Evolutionary conservation across 2,113 vertebrate genomes (phyloP).

Genomic region (Microcebus ravelobensis): DNA sequence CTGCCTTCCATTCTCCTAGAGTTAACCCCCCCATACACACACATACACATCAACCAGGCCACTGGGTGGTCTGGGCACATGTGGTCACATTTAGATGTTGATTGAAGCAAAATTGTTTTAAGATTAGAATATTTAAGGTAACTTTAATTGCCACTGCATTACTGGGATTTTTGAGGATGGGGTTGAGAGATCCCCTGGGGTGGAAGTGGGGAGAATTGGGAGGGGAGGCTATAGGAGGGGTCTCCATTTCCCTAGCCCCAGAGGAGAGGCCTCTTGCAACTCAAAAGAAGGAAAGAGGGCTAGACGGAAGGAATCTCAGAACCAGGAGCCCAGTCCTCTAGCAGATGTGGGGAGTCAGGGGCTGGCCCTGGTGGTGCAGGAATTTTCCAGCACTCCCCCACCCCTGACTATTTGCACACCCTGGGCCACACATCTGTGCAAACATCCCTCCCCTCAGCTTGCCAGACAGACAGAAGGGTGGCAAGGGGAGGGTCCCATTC

Average conservation of each 20-base stretch:
- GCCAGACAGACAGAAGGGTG: conserved; percentile 5
- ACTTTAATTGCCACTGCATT: conserved; percentile 88
- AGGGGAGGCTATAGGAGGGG: neutral
- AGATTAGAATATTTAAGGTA: conserved; percentile 87
- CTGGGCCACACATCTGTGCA: conserved; percentile 29
- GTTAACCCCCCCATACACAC: neutral
- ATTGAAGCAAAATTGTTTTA: conserved; percentile 86
- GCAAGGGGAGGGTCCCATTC: neutral
- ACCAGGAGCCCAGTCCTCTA: neutral
- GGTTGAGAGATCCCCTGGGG: conserved; percentile 71
- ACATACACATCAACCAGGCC: neutral
- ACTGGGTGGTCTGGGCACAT: conserved; percentile 90
- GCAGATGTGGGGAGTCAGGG: neutral
- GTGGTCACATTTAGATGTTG: conserved; percentile 89
- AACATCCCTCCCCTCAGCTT: conserved; percentile 15
- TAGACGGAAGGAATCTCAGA: neutral
- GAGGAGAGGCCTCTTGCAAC: neutral
- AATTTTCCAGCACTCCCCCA: neutral
- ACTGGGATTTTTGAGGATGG: conserved; percentile 88
- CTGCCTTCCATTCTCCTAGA: neutral
- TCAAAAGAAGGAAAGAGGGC: neutral
- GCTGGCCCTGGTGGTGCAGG: neutral
- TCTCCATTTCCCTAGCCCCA: neutral
- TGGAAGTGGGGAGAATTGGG: neutral
- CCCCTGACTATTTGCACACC: neutral